These are phyloP conservation scores for Troides oblongomaculatus DNA, from an alignment of 2,888 invertebrate genomes.

Conservation along the genomic window DNA sequence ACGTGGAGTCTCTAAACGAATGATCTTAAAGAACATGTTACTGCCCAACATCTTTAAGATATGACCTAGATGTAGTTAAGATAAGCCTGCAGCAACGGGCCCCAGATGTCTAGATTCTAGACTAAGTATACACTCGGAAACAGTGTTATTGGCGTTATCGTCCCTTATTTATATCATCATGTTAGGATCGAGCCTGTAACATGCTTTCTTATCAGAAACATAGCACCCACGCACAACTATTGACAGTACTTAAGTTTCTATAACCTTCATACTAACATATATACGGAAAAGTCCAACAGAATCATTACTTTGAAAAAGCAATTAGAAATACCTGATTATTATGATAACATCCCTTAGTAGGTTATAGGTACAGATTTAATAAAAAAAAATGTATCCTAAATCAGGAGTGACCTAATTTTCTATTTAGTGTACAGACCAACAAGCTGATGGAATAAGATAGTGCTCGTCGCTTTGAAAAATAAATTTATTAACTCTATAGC, in stretches of 20 bases:
- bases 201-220: slow-evolving; percentile 11
- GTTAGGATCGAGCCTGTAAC: slow-evolving; percentile 8
- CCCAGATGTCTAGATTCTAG: slow-evolving; percentile 38
- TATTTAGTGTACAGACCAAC: too few species aligned
- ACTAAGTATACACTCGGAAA: slow-evolving; percentile 32
- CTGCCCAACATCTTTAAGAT: slow-evolving; percentile 36
- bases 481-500: too few species aligned
- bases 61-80: slow-evolving; percentile 39
- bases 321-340: too few species aligned
- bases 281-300: too few species aligned
- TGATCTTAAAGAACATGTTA: slow-evolving; percentile 12
- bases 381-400: too few species aligned
- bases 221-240: neutral
- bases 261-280: neutral
- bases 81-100: slow-evolving; percentile 36
- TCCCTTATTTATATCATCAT: slow-evolving; percentile 23
- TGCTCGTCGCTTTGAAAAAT: too few species aligned
- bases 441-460: too few species aligned
- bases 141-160: slow-evolving; percentile 21
- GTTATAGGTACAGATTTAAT: too few species aligned
- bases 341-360: too few species aligned
- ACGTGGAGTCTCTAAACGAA: neutral
- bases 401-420: too few species aligned
- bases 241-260: neutral
- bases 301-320: too few species aligned